Conservation (phyloP, 2,797 vertebrate genomes). For the Acrossocheilus wenchowensis region DNA sequence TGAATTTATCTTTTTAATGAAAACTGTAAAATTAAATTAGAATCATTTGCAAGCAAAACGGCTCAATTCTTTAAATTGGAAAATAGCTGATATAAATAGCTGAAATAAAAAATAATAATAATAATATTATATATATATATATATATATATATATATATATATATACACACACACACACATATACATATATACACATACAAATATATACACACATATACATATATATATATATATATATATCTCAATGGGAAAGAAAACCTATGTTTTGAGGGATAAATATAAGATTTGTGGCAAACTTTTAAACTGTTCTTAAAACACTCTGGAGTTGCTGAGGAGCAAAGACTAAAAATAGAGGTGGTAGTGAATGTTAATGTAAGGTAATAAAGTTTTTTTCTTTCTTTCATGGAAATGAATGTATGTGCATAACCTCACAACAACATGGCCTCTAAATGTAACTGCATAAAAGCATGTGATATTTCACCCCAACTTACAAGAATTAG, state of each 20-base stretch:
- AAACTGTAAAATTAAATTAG: neutral
- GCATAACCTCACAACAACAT: neutral
- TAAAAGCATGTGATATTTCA: neutral
- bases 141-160: too few species aligned
- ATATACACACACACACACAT: too few species aligned
- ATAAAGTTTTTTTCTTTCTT: neutral
- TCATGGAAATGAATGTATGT: neutral
- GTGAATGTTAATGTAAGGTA: neutral
- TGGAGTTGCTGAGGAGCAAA: neutral
- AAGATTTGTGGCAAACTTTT: neutral
- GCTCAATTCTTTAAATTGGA: neutral
- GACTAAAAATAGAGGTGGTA: neutral
- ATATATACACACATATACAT: too few species aligned
- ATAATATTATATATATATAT: too few species aligned
- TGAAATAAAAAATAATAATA: neutral
- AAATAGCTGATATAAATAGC: neutral
- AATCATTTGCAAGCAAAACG: neutral
- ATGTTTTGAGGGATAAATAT: neutral
- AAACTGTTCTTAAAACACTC: neutral
- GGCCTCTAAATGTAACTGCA: neutral
- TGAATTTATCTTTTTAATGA: neutral
- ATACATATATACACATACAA: too few species aligned
- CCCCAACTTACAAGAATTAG: neutral
- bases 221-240: too few species aligned
- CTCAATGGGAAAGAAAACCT: neutral